Evolutionary conservation across 2,113 vertebrate genomes (phyloP), one percentile per base, ranked within the genome.

Genomic region (Amblyopsis rosae): DNA sequence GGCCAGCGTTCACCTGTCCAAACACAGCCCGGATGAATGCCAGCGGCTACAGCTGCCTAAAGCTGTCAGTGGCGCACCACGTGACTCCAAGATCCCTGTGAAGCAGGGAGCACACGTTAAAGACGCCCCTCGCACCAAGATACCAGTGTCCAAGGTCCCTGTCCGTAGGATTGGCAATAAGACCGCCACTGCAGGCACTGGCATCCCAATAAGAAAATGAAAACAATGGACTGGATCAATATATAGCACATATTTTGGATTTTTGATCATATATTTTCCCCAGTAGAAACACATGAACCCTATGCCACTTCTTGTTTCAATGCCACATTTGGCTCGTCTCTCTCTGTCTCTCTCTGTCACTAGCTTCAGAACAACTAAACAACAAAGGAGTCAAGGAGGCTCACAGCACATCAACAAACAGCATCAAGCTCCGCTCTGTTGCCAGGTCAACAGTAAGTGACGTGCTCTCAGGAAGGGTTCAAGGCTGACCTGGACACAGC

Each of bases 21-120:
- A 85, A 94, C 32, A 91, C 87, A 33, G 76, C 90, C 84, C 86
- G 89, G 89, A 89, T 76, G 87, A 90, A 72, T 82, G 81, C 78
- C 88, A 73, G 61, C 1, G 85, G 90, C 59, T 84, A 81, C 26
- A 60, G 77, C 91, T 49, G 77, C 91, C 0, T 49, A 93, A 90
- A 67, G 94, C 88, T 2, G 89, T 89, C 15, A 87, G 91, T 73
- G 88, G 93, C 75, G 70, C 90, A 67, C 71, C 87, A 35, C 95
- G 95, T 89, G 96, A 98, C 81, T 98, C 96, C 45, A 98, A 94
- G 86, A 98, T 99, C 85, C 96, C 98, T 0, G 92, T 98, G 81
- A 99, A 98, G 87, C 95, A 95, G 16, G 77, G 83, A 55, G 57
- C 82, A 69, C 82, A 91, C 85, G 87, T 90, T 75, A 95, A 93